Conservation (phyloP, 2,888 invertebrate species). For the Priocnemis perturbator region DNA sequence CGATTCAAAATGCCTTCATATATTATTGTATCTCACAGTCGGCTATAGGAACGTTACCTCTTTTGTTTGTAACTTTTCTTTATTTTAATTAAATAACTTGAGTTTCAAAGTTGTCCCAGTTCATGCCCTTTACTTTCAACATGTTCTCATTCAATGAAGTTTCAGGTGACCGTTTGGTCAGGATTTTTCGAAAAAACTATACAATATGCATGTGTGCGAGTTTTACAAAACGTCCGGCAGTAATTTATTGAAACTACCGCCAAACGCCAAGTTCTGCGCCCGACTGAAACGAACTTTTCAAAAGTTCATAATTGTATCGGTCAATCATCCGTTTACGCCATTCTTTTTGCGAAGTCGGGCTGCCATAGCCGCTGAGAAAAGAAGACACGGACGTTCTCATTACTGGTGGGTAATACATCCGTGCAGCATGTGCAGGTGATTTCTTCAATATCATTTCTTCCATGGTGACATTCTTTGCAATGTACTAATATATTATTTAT, state of each 20-base stretch:
- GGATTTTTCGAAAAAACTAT: neutral
- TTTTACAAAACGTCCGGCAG: conserved; percentile 64
- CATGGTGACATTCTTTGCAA: too few relatives aligned
- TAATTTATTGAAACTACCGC: conserved; percentile 69
- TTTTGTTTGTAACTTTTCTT: too few relatives aligned
- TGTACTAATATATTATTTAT: too few relatives aligned
- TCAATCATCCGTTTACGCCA: conserved; percentile 60
- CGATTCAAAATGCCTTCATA: too few relatives aligned
- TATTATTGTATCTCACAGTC: too few relatives aligned
- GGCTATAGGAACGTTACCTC: too few relatives aligned
- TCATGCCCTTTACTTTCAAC: too few relatives aligned
- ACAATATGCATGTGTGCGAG: conserved; percentile 63
- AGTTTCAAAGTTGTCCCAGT: too few relatives aligned
- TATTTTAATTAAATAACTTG: too few relatives aligned
- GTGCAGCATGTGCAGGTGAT: conserved; percentile 65
- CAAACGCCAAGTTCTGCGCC: conserved; percentile 61
- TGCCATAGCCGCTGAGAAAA: conserved; percentile 68
- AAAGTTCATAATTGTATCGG: conserved; percentile 66
- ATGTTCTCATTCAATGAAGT: too few relatives aligned
- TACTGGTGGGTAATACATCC: conserved; percentile 72
- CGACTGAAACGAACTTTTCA: conserved; percentile 63
- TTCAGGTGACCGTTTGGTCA: too few relatives aligned
- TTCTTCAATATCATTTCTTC: too few relatives aligned
- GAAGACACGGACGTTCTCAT: conserved; percentile 62
- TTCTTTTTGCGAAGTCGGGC: conserved; percentile 67